Evolutionary conservation across 2,113 vertebrate genomes (phyloP), one percentile per base, ranked within the genome.

Genomic region (Aptenodytes patagonicus): DNA sequence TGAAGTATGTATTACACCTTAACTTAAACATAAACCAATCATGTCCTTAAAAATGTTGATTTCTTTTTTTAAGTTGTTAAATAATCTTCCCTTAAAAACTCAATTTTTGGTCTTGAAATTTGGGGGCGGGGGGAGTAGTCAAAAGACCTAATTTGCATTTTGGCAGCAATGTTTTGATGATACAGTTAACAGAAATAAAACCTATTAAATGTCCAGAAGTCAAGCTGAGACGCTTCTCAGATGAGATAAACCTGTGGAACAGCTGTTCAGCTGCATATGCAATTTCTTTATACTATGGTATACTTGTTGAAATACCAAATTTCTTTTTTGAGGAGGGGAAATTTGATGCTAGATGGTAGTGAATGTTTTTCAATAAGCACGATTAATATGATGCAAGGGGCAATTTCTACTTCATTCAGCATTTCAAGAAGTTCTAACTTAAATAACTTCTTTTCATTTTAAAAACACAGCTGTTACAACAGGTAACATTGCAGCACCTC

Each of bases 1-100:
- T 99, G 97, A 99, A 99, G 99, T 99, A 98, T 91, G 99, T 99
- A 40, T 68, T 87, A 31, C 5, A 2, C 44, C 68, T 85, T 7
- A 15, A 44, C 6, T 79, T 70, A 70, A 89, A 55, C 21, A 44
- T 49, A 55, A 92, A 52, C 18, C 29, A 44, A 26, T 51, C 6
- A 9, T 6, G 12, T 52, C 28, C 28, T 71, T 86, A 15, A 54
- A 85, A 82, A 47, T 36, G 11, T 65, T 62, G 7, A 24, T 58
- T 72, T 70, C 5, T 54, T 36, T 54, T 84, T 83, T 46, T 22
- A 55, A 51, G 24, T 7, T 83, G 19, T 66, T 88, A 79, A 57
- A 32, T 55, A 88, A 11, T 75, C 13, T 65, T 61, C 7, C 72
- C 18, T 40, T 26, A 40, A 36, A 46, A 54, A 26, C 10, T 60